Base-by-base conservation (phyloP, 35 echinoderm and acorn worm species). In the Apostichopus japonicus region DNA sequence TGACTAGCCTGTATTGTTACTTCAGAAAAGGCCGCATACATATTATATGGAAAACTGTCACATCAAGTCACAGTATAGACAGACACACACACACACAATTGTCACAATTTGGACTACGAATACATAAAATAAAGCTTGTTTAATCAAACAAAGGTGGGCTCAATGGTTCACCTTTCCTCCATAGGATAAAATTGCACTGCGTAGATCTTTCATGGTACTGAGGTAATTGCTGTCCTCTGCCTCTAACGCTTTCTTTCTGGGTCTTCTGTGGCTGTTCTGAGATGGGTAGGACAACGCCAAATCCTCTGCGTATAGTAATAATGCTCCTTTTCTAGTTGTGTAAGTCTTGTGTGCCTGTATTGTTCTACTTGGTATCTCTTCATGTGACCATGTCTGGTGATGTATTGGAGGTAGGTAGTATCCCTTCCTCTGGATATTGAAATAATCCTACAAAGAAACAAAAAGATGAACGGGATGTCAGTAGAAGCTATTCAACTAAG, bases 371-470 rank as follows among this genome's bases (percentile, higher is more conserved):
- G 93, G 79, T 19, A 7, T 75, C 24, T 78, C 86, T 81, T 84
- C 92, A 77, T 23, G 56, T 87, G 83, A 24, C 88, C 90, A 93
- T 65, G 87, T 80, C 73, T 92, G 91, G 52, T 95, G 97, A 11
- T 99, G 95, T 22, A 99, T 79, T 21, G 97, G 97, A 15, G 95
- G 97, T n/a, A 99, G 89, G 77, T 96, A 99, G 27, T 93, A 99
- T 53, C 92, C 94, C 53, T 93, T 92, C 10, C 24, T 56, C 21
- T 92, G 92, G 24, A 99, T 95, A 73, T 99, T 99, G 90, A 96
- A 91, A 70, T 99, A 99, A 92, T 96, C 97, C 97, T 96, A 91
- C 4, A 86, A 54, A 77, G 83, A 57, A 72, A 19, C 33, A 19
- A 75, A 19, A 23, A 23, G 17, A n/a, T 4, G 22, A 75, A 15